Conservation (phyloP, 2,797 vertebrate genomes). For the Pantherophis alleghaniensis region DNA sequence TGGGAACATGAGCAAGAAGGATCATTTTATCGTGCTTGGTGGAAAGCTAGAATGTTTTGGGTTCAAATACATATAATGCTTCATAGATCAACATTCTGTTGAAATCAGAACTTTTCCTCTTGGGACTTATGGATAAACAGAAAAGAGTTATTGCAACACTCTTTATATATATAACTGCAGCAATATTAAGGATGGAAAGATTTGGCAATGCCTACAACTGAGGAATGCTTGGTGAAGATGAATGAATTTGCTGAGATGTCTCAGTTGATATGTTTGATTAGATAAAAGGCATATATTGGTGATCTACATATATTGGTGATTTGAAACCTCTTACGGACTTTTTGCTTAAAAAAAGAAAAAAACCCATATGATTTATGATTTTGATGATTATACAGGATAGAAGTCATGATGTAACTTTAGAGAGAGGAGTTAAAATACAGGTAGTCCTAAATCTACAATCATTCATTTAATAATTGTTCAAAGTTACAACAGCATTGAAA, state of each 20-base stretch:
- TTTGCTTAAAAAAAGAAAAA: not conserved
- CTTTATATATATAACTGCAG: too few species aligned
- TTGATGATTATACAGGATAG: not conserved
- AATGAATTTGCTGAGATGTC: not conserved
- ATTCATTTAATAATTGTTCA: too few species aligned
- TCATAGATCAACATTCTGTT: not conserved
- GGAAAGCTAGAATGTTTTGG: not conserved
- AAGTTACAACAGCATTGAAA: too few species aligned
- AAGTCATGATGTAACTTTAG: not conserved
- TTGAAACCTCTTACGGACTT: not conserved
- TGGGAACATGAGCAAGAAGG: not conserved
- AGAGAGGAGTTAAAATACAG: not conserved
- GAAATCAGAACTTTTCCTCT: not conserved
- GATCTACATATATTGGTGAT: not conserved
- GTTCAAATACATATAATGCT: not conserved
- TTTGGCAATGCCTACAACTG: not conserved
- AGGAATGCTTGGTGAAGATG: not conserved
- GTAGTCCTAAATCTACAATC: not conserved
- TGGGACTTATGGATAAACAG: not conserved
- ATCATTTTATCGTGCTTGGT: not conserved
- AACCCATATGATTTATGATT: not conserved
- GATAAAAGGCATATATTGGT: not conserved
- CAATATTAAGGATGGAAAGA: not conserved
- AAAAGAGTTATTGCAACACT: not conserved
- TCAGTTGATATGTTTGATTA: not conserved